A percentile compares a stretch with the other conserved stretches of the same genome.
phyloP scores from a whole-genome alignment of 2,797 vertebrate genomes.

The Mormyrus proboscirostris region DNA sequence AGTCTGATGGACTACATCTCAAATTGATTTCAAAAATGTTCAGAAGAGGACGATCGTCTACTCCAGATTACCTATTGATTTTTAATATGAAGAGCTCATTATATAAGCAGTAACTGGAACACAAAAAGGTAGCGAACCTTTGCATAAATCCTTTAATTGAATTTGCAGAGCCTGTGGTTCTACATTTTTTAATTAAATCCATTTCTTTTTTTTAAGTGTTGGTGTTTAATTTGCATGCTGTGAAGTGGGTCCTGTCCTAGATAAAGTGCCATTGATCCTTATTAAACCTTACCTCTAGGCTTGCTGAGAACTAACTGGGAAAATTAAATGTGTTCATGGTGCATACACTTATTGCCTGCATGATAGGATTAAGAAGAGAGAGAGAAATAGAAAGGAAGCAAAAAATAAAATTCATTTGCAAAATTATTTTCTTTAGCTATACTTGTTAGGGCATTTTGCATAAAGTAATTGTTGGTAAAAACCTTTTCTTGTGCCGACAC shows the following conservation, averaged over 20 bases:
- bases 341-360: conserved; percentile 81
- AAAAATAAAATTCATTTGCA: conserved; percentile 80
- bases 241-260: conserved; percentile 90
- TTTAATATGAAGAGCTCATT: conserved; percentile 99
- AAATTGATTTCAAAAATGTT: conserved; percentile 99
- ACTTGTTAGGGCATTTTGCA: conserved; percentile 36
- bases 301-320: conserved; percentile 90
- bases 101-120: conserved; percentile 99
- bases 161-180: conserved; percentile 99
- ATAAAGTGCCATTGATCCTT: conserved; percentile 99
- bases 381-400: conserved; percentile 41
- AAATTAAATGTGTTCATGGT: conserved; percentile 96
- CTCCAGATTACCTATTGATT: conserved; percentile 99
- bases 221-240: conserved; percentile 94
- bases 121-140: conserved; percentile 99
- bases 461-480: conserved; percentile 29
- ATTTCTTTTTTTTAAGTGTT: conserved; percentile 84
- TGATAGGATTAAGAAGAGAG: conserved; percentile 70
- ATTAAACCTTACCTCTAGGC: conserved; percentile 99
- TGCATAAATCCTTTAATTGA: conserved; percentile 99
- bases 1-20: conserved; percentile 99
- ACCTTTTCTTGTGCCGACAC: conserved; percentile 15
- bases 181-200: conserved; percentile 99
- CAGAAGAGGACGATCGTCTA: conserved; percentile 99
- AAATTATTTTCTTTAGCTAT: conserved; percentile 52